Evolutionary conservation across 2,797 vertebrate genomes (phyloP).

Genomic region (Pseudochromis fuscus): DNA sequence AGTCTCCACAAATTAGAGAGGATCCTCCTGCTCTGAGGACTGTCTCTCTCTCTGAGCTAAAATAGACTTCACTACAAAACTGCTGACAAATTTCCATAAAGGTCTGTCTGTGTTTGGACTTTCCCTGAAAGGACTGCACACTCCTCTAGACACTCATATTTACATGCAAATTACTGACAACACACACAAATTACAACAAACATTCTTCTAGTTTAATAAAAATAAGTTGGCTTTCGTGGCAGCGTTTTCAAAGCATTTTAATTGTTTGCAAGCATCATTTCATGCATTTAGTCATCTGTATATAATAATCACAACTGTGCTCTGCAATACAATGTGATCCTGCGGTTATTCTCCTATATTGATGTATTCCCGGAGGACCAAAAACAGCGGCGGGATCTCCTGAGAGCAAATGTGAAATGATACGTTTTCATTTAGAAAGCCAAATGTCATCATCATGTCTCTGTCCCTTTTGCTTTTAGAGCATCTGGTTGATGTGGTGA

Average conservation of each 20-base stretch:
- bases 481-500: conserved; percentile 85
- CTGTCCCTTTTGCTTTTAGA: conserved; percentile 78
- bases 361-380: conserved; percentile 66
- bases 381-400: conserved; percentile 70
- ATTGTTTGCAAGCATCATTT: conserved; percentile 78
- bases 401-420: conserved; percentile 80
- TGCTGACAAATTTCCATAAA: conserved; percentile 66
- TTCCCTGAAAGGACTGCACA: conserved; percentile 42
- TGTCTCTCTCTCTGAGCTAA: conserved; percentile 67
- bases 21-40: conserved; percentile 61
- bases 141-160: conserved; percentile 56
- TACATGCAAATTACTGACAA: conserved; percentile 58
- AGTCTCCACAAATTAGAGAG: conserved; percentile 81
- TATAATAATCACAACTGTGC: conserved; percentile 79
- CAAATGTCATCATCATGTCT: conserved; percentile 85
- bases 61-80: conserved; percentile 64
- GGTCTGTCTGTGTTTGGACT: conserved; percentile 56
- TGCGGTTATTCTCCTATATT: conserved; percentile 82
- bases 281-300: conserved; percentile 84
- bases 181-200: conserved; percentile 62
- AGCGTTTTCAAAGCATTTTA: conserved; percentile 65
- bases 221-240: conserved; percentile 45
- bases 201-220: conserved; percentile 40
- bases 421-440: conserved; percentile 85
- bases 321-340: conserved; percentile 81